phyloP scores from a whole-genome alignment of 2,888 invertebrate genomes.

The Bellardia bayeri region DNA sequence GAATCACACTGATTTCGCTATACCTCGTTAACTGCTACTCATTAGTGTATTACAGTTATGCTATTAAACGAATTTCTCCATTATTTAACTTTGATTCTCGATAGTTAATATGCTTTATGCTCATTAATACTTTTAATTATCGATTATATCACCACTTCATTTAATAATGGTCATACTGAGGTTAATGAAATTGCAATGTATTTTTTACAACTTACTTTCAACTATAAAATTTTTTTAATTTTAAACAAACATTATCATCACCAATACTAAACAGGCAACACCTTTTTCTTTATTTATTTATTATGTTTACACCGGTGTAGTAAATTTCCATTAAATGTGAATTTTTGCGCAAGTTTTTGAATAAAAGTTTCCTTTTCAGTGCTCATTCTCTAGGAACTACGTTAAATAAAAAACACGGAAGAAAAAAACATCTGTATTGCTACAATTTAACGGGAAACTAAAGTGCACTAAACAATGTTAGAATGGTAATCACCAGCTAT shows the following conservation, averaged over 20 bases:
- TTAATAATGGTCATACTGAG: background rate
- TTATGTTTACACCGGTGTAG: slow-evolving; percentile 75
- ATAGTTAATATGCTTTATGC: background rate
- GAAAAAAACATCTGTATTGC: slow-evolving; percentile 55
- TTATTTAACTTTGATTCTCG: background rate
- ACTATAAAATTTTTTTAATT: background rate
- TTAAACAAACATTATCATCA: slow-evolving; percentile 14
- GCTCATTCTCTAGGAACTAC: background rate
- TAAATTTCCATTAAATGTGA: slow-evolving; percentile 83
- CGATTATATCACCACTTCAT: slow-evolving; percentile 6
- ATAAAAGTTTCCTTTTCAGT: slow-evolving; percentile 79
- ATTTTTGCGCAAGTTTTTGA: slow-evolving; percentile 82
- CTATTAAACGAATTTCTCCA: too few species aligned
- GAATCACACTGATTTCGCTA: too few species aligned
- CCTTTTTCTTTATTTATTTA: slow-evolving; percentile 39
- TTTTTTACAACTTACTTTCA: slow-evolving; percentile 11
- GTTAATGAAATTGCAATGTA: slow-evolving; percentile 18
- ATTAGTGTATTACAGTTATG: too few species aligned
- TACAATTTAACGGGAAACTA: slow-evolving; percentile 46
- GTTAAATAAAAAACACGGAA: background rate
- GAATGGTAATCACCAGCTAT: slow-evolving; percentile 28
- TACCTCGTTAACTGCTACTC: too few species aligned
- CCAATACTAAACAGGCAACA: slow-evolving; percentile 17
- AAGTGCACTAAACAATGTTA: slow-evolving; percentile 55
- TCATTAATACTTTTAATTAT: slow-evolving; percentile 3